Base-by-base conservation (phyloP, 2,888 invertebrate species). In the Drosophila picticornis region DNA sequence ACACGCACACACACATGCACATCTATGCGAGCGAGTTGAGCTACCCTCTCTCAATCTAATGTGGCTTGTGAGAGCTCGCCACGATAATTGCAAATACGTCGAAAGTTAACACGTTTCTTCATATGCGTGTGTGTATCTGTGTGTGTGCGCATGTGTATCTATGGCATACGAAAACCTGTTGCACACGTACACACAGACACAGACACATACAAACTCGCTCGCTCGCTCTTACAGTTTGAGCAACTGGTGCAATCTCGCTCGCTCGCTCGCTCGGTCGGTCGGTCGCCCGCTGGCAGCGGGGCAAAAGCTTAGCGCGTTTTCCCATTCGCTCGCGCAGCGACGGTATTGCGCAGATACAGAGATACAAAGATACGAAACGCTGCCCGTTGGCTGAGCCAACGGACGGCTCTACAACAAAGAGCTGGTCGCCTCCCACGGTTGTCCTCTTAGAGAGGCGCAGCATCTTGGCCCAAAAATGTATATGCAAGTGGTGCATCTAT, bases 271-370 rank as follows among this genome's bases (percentile, higher is more conserved):
- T 51, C 63, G 46, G 68, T 72, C 51, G 31, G 64, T 63, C 77
- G 51, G 56, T 58, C 55, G 43, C 22, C n/a, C 0, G 27, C 10
- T 22, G 25, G 57, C 55, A 66, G 27, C 56, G 50, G 52, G 34
- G 58, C 34, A 64, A 71, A 75, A 88, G 88, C 90, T 89, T 80
- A 55, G 46, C 74, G 72, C 83, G 84, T 43, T 80, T 65, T 83
- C 87, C 77, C 77, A 89, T 89, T 91, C 89, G 89, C 77, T 72
- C 69, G 36, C 40, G 70, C 58, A 68, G 81, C 81, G 78, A 74
- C 81, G 82, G 78, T 91, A 91, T 72, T 91, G 90, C 91, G 91
- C 90, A 90, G 91, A 83, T 81, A 91, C 84, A 75, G 34, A 90
- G 91, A 83, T 81, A 91, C 84, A 75, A 38, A 74, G 70, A 83